Percentiles rank a stretch among this genome's conserved stretches.
These are phyloP conservation scores for Toxotes lorentzi DNA, from an alignment of 2,797 vertebrate genomes.

Conservation along the genomic window DNA sequence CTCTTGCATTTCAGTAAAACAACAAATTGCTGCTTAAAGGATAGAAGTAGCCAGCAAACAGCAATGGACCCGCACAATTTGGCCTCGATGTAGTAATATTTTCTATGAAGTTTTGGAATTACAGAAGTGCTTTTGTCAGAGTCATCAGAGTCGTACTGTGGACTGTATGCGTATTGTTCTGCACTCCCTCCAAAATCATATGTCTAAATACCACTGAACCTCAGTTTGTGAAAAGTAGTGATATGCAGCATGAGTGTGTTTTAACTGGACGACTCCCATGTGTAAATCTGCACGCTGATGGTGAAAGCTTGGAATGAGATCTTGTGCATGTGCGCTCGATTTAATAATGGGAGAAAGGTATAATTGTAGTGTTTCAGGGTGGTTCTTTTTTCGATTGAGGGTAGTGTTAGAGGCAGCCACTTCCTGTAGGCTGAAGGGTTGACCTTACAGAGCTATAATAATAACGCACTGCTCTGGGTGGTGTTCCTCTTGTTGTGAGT, in stretches of 20 bases:
- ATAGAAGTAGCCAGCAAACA: too few relatives aligned
- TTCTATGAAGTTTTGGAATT: not conserved
- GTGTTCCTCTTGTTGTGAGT: constrained; percentile 23
- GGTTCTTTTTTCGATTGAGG: constrained; percentile 33
- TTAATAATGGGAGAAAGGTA: constrained; percentile 24
- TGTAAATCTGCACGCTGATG: constrained; percentile 10
- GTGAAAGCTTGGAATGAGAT: not conserved
- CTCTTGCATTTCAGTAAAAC: too few relatives aligned
- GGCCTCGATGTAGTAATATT: not conserved
- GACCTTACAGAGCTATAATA: constrained; percentile 44
- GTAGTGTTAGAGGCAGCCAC: constrained; percentile 18
- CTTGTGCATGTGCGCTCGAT: not conserved
- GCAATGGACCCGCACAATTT: too few relatives aligned
- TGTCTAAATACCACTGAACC: not conserved
- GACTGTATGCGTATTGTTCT: not conserved
- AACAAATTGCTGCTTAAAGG: too few relatives aligned
- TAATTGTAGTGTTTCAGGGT: constrained; percentile 47
- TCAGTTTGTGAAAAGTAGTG: not conserved
- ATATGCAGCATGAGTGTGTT: not conserved
- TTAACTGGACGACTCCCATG: not conserved
- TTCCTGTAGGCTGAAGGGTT: constrained; percentile 46
- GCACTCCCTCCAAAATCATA: not conserved
- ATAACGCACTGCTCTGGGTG: constrained; percentile 29
- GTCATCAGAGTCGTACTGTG: too few relatives aligned
- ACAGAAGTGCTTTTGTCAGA: not conserved